Conservation (phyloP, 2,113 vertebrate genomes). For the Triplophysa dalaica region DNA sequence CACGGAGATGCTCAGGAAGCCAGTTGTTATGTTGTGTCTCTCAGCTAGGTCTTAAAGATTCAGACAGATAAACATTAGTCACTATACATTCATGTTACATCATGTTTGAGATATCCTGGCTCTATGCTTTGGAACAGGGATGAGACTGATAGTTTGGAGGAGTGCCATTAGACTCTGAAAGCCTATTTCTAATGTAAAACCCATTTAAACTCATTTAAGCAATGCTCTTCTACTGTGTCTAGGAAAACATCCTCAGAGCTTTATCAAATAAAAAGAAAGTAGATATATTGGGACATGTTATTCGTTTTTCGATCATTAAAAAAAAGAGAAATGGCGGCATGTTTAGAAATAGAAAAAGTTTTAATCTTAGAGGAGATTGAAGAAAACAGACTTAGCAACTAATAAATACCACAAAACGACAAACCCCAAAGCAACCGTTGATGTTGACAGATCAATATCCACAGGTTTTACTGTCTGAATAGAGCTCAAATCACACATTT, state of each 20-base stretch:
- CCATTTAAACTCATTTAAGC: conserved; percentile 38
- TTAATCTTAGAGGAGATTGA: not conserved
- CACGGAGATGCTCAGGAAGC: not conserved
- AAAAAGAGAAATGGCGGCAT: not conserved
- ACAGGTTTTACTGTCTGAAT: not conserved
- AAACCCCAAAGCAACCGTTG: conserved; percentile 27
- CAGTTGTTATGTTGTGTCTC: not conserved
- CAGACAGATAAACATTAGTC: conserved; percentile 22
- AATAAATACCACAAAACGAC: conserved; percentile 18
- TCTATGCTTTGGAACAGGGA: conserved; percentile 35
- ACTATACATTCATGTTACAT: not conserved
- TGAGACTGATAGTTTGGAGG: conserved; percentile 39
- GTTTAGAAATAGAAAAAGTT: not conserved
- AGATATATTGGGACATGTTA: not conserved
- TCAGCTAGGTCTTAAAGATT: not conserved
- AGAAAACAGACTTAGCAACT: conserved; percentile 8
- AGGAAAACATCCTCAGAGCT: conserved; percentile 9
- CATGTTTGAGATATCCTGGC: conserved; percentile 35
- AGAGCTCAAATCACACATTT: conserved; percentile 18
- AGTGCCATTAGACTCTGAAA: conserved; percentile 30
- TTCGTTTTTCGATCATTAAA: conserved; percentile 4
- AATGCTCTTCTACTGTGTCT: conserved; percentile 14
- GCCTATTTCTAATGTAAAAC: conserved; percentile 33
- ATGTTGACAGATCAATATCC: conserved; percentile 31
- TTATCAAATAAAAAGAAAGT: conserved; percentile 23